Percentiles rank a stretch among this genome's conserved stretches.
phyloP scores from a whole-genome alignment of 1,140 invertebrate species.

The Rhagoletis zephyria region DNA sequence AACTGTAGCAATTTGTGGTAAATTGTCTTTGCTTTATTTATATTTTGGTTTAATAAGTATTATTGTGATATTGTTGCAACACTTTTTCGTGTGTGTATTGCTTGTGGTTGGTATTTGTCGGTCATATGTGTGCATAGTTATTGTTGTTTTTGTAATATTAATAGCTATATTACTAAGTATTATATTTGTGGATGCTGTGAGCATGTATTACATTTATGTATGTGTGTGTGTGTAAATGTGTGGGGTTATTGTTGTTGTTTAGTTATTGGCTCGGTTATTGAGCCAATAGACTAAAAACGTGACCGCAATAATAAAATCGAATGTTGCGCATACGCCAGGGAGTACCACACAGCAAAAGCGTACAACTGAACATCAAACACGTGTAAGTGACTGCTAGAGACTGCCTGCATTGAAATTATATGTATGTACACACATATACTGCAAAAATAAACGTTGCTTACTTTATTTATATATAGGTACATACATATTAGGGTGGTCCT shows the following conservation, averaged over 20 bases:
- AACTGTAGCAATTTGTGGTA: slow-evolving; percentile 14
- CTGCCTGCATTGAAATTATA: too few species aligned
- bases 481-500: too few species aligned
- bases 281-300: slow-evolving; percentile 38
- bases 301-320: slow-evolving; percentile 49
- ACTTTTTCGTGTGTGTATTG: neutral
- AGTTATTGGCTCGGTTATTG: slow-evolving; percentile 20
- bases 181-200: neutral
- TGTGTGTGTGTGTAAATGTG: neutral
- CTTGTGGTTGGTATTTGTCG: neutral
- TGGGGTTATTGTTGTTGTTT: neutral
- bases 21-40: neutral
- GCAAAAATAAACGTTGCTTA: too few species aligned
- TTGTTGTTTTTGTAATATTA: slow-evolving; percentile 34
- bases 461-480: too few species aligned
- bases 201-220: slow-evolving; percentile 9
- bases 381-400: too few species aligned
- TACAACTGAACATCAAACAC: too few species aligned
- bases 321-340: slow-evolving; percentile 33
- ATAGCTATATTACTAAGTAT: slow-evolving; percentile 45
- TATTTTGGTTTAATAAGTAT: neutral
- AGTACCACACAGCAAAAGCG: neutral
- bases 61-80: neutral
- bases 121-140: neutral
- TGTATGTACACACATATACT: too few species aligned